A percentile compares a stretch with the other conserved stretches of the same genome.
Evolutionary conservation across 37 sponge, comb jelly and placozoan species (phyloP).

Genomic region (Amphimedon queenslandica): DNA sequence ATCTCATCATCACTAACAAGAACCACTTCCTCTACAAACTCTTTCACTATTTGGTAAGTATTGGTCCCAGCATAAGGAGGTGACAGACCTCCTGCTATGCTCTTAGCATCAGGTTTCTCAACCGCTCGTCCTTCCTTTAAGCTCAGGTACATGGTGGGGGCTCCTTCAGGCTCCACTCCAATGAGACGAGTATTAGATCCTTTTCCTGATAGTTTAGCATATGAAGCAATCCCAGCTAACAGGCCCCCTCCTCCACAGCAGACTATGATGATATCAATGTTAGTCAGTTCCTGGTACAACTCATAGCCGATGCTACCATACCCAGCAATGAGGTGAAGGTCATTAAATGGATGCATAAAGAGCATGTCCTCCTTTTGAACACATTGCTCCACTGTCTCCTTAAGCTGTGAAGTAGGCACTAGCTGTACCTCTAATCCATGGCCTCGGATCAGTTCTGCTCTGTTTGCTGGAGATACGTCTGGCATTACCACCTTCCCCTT

Average conservation of each 20-base stretch:
- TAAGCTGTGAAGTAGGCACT: constrained; percentile 28
- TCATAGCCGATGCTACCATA: constrained; percentile 57
- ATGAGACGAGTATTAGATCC: constrained; percentile 2
- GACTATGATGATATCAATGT: constrained; percentile 51
- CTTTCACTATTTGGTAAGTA: constrained; percentile 21
- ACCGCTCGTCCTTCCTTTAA: constrained; percentile 46
- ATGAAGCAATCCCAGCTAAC: constrained; percentile 58
- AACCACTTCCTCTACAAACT: constrained; percentile 55
- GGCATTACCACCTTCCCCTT: constrained; percentile 52
- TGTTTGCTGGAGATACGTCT: constrained; percentile 21
- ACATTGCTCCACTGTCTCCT: constrained; percentile 23
- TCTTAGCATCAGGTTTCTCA: constrained; percentile 10
- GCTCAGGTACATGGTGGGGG: constrained; percentile 59
- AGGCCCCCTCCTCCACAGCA: constrained; percentile 76
- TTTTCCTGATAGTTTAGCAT: constrained; percentile 33
- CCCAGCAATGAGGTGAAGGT: constrained; percentile 52
- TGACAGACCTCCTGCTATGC: constrained; percentile 53
- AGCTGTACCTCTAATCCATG: constrained; percentile 50
- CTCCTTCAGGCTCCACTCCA: constrained; percentile 63
- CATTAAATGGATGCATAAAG: constrained; percentile 60
- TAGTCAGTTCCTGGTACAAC: constrained; percentile 40
- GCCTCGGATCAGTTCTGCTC: constrained; percentile 22
- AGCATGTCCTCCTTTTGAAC: constrained; percentile 32
- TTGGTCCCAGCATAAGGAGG: constrained; percentile 57
- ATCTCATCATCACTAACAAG: constrained; percentile 63